Evolutionary conservation across 2,113 vertebrate species (phyloP), one percentile per base, ranked within the genome.

Genomic region (Datnioides undecimradiatus): DNA sequence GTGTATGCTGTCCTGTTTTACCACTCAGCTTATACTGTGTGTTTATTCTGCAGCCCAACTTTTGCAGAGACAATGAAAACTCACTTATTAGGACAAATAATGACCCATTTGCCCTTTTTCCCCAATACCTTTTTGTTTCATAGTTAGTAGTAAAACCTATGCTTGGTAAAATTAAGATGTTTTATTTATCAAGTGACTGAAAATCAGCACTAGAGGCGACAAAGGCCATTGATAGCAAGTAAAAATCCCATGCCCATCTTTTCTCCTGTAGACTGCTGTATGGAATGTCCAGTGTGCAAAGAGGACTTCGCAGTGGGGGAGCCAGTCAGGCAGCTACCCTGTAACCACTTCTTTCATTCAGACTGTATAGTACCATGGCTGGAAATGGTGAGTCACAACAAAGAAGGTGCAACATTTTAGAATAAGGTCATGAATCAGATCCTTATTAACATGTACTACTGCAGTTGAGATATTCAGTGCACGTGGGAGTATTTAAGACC

Each of bases 301-400:
- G 98, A 99, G 73, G 98, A 99, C 91, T 99, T 99, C 59, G 14
- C 90, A 0, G 90, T 96, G 4, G 95, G 96, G 0, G 98, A 99
- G 82, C 94, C 96, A 16, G 98, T 98, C 58, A 95, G 97, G 89
- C 97, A 98, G 93, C 90, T 99, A 21, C 98, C 98, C 66, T 99
- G 98, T 91, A 98, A 98, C 76, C 98, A 99, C 88, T 92, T 97
- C 94, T 99, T 99, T 91, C 98, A 99, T 90, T 98, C 97, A 93
- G 95, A 95, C 92, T 99, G 98, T 93, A 99, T 99, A 76, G 97
- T 99, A 87, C 98, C 98, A 0, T 99, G 98, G 98, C 93, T 99
- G 80, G 97, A 99, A 90, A 95, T 99, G 97, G 98, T 99, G 76
- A 97, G 96, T 88, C 48, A 45, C 59, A 23, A 16, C 25, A 49